These are phyloP conservation scores for Chironomus riparius DNA, from an alignment of 2,888 invertebrate genomes.

Conservation along the genomic window DNA sequence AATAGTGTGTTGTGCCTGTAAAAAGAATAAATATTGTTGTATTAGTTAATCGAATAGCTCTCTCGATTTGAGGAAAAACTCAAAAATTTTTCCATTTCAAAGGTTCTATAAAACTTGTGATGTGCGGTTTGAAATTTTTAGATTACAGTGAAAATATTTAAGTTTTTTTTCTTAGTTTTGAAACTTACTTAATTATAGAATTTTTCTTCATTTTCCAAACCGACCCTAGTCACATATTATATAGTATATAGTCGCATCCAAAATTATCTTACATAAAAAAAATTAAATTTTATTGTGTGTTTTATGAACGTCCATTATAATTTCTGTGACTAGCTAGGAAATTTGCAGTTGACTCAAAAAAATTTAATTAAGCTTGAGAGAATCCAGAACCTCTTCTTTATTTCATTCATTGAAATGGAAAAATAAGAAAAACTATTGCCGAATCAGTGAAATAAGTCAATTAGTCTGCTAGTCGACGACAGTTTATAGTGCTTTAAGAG, in stretches of 20 bases:
- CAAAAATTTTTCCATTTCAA: background rate
- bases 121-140: background rate
- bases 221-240: background rate
- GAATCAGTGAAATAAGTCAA: background rate
- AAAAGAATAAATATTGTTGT: background rate
- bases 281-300: background rate
- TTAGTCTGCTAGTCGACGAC: background rate
- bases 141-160: background rate
- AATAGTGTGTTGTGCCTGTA: background rate
- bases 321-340: background rate
- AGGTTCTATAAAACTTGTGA: background rate
- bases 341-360: background rate
- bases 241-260: too few relatives aligned
- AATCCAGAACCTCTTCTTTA: too few relatives aligned
- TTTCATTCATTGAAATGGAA: background rate
- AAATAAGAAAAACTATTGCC: background rate
- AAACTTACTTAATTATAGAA: background rate
- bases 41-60: background rate
- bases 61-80: background rate
- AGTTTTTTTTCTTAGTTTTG: background rate
- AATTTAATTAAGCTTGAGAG: too few relatives aligned
- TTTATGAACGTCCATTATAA: constrained; percentile 1
- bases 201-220: background rate
- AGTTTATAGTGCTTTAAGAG: background rate
- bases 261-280: background rate